A percentile compares a stretch with the other conserved stretches of the same genome.
Conservation (phyloP, 2,888 invertebrate species). For the Trichopoda pennipes region DNA sequence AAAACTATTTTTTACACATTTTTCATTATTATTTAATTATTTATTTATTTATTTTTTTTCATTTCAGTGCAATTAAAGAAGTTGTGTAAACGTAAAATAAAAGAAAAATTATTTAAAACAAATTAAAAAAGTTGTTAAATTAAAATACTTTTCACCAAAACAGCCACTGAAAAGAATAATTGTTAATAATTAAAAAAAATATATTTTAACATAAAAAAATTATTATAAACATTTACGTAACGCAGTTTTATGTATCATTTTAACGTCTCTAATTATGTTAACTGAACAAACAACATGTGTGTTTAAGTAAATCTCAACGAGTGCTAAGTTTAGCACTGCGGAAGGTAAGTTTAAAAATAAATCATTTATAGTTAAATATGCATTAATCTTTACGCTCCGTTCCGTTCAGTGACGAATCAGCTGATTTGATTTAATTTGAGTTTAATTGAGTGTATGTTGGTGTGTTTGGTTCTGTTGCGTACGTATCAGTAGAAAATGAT, state of each 20-base stretch:
- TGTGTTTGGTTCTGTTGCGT: too few species aligned
- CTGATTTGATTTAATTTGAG: too few species aligned
- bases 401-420: too few species aligned
- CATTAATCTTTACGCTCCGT: too few species aligned
- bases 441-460: too few species aligned
- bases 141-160: conserved; percentile 2
- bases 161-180: neutral
- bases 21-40: neutral
- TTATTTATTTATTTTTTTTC: conserved; percentile 16
- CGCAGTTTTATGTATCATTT: conserved; percentile 7
- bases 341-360: conserved; percentile 52
- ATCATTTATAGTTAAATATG: too few species aligned
- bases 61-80: conserved; percentile 38
- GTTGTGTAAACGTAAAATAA: neutral
- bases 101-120: conserved; percentile 16
- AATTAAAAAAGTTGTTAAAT: conserved; percentile 22
- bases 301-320: conserved; percentile 72
- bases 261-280: conserved; percentile 19
- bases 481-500: too few species aligned
- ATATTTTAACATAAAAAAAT: conserved; percentile 5
- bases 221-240: conserved; percentile 7
- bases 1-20: neutral
- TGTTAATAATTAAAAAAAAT: conserved; percentile 10
- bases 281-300: conserved; percentile 65
- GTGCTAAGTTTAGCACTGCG: conserved; percentile 68